Evolutionary conservation across 2,797 vertebrate genomes (phyloP).

Genomic region (Petrocephalus sullivani): DNA sequence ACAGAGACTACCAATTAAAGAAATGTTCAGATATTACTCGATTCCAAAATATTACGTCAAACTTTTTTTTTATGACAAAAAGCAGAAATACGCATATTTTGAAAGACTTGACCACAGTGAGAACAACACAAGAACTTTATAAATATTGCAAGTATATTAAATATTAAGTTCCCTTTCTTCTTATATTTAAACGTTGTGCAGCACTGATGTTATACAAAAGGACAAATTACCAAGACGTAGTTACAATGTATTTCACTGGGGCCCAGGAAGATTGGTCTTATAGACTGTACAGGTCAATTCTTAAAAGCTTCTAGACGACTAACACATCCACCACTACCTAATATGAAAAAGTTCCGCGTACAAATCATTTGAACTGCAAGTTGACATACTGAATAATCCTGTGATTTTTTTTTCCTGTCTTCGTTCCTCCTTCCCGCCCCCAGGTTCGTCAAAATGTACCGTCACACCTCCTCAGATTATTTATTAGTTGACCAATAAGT

Average conservation of each 20-base stretch:
- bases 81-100: neutral
- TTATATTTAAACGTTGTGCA: neutral
- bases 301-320: neutral
- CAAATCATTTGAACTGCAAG: neutral
- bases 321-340: neutral
- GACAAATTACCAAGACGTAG: neutral
- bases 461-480: neutral
- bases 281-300: neutral
- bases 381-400: neutral
- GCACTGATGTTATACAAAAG: neutral
- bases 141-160: neutral
- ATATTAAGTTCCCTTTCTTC: neutral
- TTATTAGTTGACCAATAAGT: neutral
- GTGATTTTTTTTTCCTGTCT: neutral
- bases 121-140: neutral
- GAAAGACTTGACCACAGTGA: neutral
- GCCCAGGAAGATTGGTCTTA: neutral
- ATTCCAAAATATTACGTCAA: neutral
- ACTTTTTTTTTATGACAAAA: neutral
- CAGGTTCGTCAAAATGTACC: neutral
- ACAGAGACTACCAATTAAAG: neutral
- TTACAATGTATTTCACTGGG: neutral
- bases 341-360: neutral
- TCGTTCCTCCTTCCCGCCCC: neutral
- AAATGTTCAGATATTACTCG: neutral